Evolutionary conservation across 2,888 invertebrate species (phyloP).

Genomic region (Chymomyza fuscimana): DNA sequence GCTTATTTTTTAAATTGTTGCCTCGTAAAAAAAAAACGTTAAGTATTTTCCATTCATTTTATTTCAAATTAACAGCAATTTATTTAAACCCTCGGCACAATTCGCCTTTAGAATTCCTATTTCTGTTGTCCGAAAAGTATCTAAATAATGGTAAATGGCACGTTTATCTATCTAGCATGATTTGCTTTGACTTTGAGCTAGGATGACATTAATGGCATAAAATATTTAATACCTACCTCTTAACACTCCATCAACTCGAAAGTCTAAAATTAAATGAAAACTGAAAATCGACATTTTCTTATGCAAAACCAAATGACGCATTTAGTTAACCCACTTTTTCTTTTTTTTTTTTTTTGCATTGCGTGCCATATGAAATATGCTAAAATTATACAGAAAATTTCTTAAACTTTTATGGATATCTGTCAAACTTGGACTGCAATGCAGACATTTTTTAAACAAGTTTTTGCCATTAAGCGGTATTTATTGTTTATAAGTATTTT

Average conservation of each 20-base stretch:
- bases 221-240: not conserved
- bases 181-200: constrained; percentile 1
- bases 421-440: constrained; percentile 14
- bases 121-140: not conserved
- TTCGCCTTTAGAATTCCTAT: not conserved
- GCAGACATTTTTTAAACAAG: constrained; percentile 30
- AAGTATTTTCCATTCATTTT: constrained; percentile 7
- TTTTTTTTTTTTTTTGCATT: constrained; percentile 11
- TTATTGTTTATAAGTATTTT: no score
- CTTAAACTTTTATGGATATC: not conserved
- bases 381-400: constrained; percentile 44
- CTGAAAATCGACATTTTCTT: constrained; percentile 21
- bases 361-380: constrained; percentile 58
- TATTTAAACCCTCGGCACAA: not conserved
- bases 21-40: not conserved
- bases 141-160: not conserved
- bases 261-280: not conserved
- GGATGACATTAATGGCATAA: not conserved
- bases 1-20: constrained; percentile 5
- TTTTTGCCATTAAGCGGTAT: no score
- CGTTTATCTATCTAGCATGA: constrained; percentile 2
- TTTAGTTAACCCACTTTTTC: constrained; percentile 54
- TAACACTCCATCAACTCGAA: not conserved
- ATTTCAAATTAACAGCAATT: constrained; percentile 9
- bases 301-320: constrained; percentile 48